Percentiles rank a stretch among this genome's conserved stretches.
Evolutionary conservation across 1,140 invertebrate species (phyloP).

Genomic region (Phocides pigmalion): DNA sequence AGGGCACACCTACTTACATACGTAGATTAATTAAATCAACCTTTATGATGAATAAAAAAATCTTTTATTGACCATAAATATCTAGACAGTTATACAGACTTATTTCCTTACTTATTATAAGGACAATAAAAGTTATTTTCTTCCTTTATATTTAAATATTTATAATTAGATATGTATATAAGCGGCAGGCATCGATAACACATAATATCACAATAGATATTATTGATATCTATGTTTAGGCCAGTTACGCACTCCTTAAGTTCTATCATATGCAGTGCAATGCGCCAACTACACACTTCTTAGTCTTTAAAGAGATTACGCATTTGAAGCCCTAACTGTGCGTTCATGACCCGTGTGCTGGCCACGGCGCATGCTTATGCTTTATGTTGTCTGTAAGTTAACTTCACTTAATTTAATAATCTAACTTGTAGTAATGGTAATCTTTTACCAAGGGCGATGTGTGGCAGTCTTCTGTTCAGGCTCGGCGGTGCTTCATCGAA

Average conservation of each 20-base stretch:
- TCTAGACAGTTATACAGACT: too few relatives aligned
- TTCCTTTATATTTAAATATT: too few relatives aligned
- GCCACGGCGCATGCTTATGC: slow-evolving; percentile 76
- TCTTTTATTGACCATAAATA: too few relatives aligned
- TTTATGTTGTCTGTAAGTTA: slow-evolving; percentile 71
- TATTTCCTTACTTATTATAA: too few relatives aligned
- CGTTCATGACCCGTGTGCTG: slow-evolving; percentile 78
- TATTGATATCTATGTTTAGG: background rate
- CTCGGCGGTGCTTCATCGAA: slow-evolving; percentile 39
- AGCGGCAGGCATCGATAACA: too few relatives aligned
- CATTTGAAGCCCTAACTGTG: slow-evolving; percentile 70
- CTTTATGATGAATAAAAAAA: too few relatives aligned
- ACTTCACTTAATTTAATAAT: slow-evolving; percentile 84
- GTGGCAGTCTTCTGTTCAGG: slow-evolving; percentile 63
- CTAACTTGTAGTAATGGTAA: slow-evolving; percentile 77
- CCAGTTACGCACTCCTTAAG: background rate
- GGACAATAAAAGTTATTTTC: too few relatives aligned
- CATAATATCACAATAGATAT: background rate
- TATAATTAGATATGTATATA: too few relatives aligned
- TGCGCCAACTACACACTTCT: slow-evolving; percentile 30
- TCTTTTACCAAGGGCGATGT: slow-evolving; percentile 77
- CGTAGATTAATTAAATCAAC: too few relatives aligned
- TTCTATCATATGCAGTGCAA: slow-evolving; percentile 5
- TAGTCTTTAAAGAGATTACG: slow-evolving; percentile 78
- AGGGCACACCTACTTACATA: too few relatives aligned